Evolutionary conservation across 2,113 vertebrate species (phyloP).

Genomic region (Podiceps cristatus): DNA sequence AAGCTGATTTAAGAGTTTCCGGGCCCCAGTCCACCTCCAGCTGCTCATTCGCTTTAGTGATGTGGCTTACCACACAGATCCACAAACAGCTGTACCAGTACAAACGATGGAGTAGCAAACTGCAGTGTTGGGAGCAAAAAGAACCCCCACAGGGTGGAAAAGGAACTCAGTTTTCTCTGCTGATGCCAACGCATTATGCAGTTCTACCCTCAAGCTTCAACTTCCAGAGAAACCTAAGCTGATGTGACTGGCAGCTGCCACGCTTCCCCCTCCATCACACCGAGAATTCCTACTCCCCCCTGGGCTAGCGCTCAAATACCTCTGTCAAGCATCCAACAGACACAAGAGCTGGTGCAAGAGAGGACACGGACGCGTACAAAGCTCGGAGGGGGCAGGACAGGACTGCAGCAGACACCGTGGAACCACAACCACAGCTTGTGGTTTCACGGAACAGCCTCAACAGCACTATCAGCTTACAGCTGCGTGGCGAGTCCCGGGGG

Average conservation of each 20-base stretch:
- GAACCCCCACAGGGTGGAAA: background rate
- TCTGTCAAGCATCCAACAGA: background rate
- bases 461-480: background rate
- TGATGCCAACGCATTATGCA: background rate
- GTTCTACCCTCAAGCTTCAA: background rate
- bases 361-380: background rate
- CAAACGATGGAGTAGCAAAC: background rate
- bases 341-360: background rate
- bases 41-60: background rate
- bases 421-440: background rate
- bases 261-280: background rate
- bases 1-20: constrained; percentile 52
- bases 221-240: background rate
- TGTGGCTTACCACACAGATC: constrained; percentile 16
- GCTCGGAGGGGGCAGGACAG: background rate
- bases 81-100: background rate
- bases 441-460: background rate
- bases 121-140: background rate
- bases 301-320: background rate
- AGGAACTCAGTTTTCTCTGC: background rate
- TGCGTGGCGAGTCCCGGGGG: accelerated
- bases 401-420: background rate
- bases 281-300: background rate
- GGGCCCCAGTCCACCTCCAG: constrained; percentile 50
- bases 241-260: background rate